Percentiles rank a stretch among this genome's conserved stretches.
Conservation (phyloP, 2,113 vertebrate genomes). For the Dipodomys merriami region DNA sequence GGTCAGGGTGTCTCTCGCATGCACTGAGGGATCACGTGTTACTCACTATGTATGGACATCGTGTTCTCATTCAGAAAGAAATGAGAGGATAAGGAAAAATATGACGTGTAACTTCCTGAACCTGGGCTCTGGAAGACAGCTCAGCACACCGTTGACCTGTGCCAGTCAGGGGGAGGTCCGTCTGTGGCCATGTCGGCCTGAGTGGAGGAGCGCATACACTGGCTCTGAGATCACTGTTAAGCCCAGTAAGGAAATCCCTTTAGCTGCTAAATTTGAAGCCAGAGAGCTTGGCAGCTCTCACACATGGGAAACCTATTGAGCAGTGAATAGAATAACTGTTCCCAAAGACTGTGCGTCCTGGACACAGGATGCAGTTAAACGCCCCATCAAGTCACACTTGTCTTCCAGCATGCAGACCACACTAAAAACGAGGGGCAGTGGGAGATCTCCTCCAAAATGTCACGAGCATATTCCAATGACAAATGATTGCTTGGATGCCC, state of each 20-base stretch:
- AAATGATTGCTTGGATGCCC: constrained; percentile 44
- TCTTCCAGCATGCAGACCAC: neutral
- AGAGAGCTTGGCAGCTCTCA: constrained; percentile 50
- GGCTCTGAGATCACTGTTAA: constrained; percentile 61
- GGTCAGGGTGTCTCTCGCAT: too few species aligned
- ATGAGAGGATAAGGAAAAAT: constrained; percentile 3
- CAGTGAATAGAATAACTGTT: constrained; percentile 72
- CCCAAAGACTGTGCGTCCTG: constrained; percentile 34
- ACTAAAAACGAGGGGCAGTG: neutral
- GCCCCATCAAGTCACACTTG: neutral
- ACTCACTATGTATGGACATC: neutral
- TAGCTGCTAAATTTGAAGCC: constrained; percentile 72
- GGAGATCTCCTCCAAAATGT: neutral
- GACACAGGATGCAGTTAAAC: neutral
- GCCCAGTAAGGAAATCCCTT: constrained; percentile 63
- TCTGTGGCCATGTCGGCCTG: constrained; percentile 44
- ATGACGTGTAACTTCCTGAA: neutral
- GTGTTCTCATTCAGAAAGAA: constrained; percentile 13
- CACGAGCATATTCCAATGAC: neutral
- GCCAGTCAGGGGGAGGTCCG: neutral
- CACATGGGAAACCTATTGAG: constrained; percentile 61
- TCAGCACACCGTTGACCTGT: constrained; percentile 42
- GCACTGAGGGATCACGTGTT: neutral
- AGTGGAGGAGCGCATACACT: constrained; percentile 49
- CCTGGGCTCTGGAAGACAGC: constrained; percentile 49